Evolutionary conservation across 2,888 invertebrate genomes (phyloP).

Genomic region (Vandiemenella viatica): DNA sequence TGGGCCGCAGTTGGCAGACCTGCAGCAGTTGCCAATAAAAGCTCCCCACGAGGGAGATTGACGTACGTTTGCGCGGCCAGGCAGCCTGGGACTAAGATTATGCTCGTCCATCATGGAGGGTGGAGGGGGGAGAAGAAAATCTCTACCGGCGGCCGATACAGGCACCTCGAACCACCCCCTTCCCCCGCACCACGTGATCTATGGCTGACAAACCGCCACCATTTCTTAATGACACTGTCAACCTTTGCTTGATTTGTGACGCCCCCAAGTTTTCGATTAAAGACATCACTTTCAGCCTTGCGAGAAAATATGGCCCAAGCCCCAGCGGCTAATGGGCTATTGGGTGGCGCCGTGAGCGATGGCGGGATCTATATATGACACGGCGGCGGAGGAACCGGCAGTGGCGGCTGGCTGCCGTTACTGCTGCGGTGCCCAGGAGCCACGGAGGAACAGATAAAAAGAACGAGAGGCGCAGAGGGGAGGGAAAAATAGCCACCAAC

Average conservation of each 20-base stretch:
- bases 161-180: neutral
- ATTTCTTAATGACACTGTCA: conserved; percentile 28
- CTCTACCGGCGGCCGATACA: conserved; percentile 17
- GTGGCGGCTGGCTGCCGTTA: too few species aligned
- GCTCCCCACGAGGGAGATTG: too few species aligned
- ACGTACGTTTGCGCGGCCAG: neutral
- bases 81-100: conserved; percentile 23
- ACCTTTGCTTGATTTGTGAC: conserved; percentile 30
- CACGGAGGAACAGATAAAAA: too few species aligned
- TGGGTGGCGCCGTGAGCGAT: conserved; percentile 9
- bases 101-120: conserved; percentile 31
- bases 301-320: conserved; percentile 27
- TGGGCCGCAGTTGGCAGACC: neutral
- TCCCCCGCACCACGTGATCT: conserved; percentile 24
- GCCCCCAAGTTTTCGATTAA: conserved; percentile 27
- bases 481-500: too few species aligned
- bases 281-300: conserved; percentile 31
- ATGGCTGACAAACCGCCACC: conserved; percentile 29
- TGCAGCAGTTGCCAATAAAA: neutral
- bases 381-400: neutral
- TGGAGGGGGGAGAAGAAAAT: conserved; percentile 24
- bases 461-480: too few species aligned
- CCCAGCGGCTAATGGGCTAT: conserved; percentile 2
- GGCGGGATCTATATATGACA: conserved; percentile 2
- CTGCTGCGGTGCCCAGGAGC: too few species aligned